Conservation (phyloP, 2,797 vertebrate genomes). For the Falco berigora region DNA sequence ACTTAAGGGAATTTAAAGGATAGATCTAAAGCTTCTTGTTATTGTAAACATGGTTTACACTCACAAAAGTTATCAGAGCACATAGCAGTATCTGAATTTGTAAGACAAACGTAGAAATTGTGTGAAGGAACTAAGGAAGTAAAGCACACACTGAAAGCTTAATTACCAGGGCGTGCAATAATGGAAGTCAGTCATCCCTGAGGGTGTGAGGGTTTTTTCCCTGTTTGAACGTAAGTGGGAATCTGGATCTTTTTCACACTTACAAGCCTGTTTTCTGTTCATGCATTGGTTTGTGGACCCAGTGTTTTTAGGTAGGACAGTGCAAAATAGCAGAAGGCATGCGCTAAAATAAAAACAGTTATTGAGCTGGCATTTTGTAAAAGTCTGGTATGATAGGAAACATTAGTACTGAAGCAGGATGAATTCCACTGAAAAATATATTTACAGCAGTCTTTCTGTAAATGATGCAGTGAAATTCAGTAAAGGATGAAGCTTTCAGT, state of each 20-base stretch:
- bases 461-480: neutral
- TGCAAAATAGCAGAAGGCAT: neutral
- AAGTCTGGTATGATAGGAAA: neutral
- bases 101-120: neutral
- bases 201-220: neutral
- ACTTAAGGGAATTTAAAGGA: neutral
- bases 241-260: neutral
- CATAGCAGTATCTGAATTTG: neutral
- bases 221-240: neutral
- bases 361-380: neutral
- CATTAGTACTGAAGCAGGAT: neutral
- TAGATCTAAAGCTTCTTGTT: neutral
- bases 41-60: neutral
- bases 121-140: neutral
- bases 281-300: neutral
- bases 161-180: neutral
- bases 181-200: neutral
- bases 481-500: neutral
- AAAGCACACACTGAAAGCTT: neutral
- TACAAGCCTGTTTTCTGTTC: neutral
- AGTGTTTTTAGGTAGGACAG: rapidly evolving
- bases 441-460: rapidly evolving
- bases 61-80: neutral
- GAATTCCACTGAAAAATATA: neutral
- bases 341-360: neutral